A percentile compares a stretch with the other conserved stretches of the same genome.
Evolutionary conservation across 2,113 vertebrate species (phyloP).

Genomic region (Sylvilagus bachmani): DNA sequence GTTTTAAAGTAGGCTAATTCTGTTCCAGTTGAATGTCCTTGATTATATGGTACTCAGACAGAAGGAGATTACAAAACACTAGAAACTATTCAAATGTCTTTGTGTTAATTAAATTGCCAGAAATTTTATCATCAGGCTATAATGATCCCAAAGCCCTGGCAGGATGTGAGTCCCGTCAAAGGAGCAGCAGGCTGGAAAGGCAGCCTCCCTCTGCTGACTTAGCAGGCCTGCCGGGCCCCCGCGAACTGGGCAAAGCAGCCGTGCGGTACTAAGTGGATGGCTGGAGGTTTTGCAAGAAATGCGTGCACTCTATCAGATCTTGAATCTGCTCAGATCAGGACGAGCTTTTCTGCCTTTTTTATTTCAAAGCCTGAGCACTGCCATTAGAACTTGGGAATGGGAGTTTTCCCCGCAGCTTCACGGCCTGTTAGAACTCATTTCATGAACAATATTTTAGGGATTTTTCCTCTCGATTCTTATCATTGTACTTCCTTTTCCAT

Average conservation of each 20-base stretch:
- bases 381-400: slow-evolving; percentile 32
- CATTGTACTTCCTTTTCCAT: slow-evolving; percentile 51
- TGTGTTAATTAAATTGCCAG: slow-evolving; percentile 82
- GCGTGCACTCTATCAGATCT: neutral
- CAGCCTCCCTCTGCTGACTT: slow-evolving; percentile 54
- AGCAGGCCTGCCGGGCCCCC: slow-evolving; percentile 22
- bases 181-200: neutral
- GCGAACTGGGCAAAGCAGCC: slow-evolving; percentile 18
- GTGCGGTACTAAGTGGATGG: neutral
- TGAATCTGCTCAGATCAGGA: slow-evolving; percentile 32
- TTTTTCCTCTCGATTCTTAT: slow-evolving; percentile 66
- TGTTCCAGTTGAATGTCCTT: slow-evolving; percentile 79
- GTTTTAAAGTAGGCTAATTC: slow-evolving; percentile 81
- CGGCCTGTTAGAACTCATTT: slow-evolving; percentile 15
- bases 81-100: slow-evolving; percentile 77
- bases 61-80: slow-evolving; percentile 81
- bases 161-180: slow-evolving; percentile 70
- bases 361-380: slow-evolving; percentile 37
- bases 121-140: slow-evolving; percentile 81
- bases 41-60: slow-evolving; percentile 79
- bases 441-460: slow-evolving; percentile 28
- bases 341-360: slow-evolving; percentile 12
- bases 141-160: slow-evolving; percentile 71
- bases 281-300: slow-evolving; percentile 26
- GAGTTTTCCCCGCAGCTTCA: slow-evolving; percentile 5